phyloP scores from a whole-genome alignment of 2,113 vertebrate genomes.

The Notiomystis cincta region DNA sequence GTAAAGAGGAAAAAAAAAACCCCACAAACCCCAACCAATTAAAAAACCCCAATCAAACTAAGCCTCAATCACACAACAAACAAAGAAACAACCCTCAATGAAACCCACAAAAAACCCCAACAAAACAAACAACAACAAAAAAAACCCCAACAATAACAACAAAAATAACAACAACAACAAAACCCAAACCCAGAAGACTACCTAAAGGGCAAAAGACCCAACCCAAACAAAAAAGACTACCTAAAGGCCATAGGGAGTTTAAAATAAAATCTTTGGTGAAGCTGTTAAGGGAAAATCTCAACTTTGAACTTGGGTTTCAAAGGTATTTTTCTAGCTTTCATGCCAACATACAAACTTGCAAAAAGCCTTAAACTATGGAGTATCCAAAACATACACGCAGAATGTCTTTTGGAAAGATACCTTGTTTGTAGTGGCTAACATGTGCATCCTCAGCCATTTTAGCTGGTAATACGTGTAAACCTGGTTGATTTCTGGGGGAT shows the following conservation, averaged over 20 bases:
- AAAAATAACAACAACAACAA: no score
- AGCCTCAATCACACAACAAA: not conserved
- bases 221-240: not conserved
- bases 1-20: not conserved
- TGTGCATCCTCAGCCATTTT: not conserved
- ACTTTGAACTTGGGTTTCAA: not conserved
- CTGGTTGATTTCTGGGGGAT: not conserved
- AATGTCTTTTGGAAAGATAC: not conserved
- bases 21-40: accelerated
- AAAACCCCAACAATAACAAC: not conserved
- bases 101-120: not conserved
- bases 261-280: not conserved
- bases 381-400: not conserved
- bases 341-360: not conserved
- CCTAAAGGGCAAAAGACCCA: not conserved
- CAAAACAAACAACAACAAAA: not conserved
- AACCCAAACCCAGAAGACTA: not conserved
- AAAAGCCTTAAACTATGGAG: not conserved
- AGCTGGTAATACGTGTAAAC: not conserved
- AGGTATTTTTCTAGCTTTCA: not conserved
- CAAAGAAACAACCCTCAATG: not conserved
- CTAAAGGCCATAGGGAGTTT: not conserved
- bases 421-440: not conserved
- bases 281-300: not conserved
- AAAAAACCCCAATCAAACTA: not conserved